Evolutionary conservation across 1,140 invertebrate species (phyloP).

Genomic region (Marisa cornuarietis): DNA sequence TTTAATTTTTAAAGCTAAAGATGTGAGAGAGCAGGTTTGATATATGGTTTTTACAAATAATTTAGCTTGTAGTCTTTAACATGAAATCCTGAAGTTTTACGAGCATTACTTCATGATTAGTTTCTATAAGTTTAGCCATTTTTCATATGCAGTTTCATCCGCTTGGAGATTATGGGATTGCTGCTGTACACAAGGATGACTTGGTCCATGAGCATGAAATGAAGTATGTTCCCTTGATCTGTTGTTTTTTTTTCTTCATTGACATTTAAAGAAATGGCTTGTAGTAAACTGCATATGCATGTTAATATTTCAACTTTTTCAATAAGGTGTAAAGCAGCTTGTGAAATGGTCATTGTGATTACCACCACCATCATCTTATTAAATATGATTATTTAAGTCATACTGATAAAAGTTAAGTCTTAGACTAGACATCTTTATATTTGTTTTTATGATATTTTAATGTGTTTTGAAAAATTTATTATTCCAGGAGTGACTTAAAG

Average conservation of each 20-base stretch:
- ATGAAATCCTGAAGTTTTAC: neutral
- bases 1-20: neutral
- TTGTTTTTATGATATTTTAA: neutral
- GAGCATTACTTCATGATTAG: neutral
- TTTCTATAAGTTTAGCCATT: conserved; percentile 4
- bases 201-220: conserved; percentile 49
- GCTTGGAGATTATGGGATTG: conserved; percentile 58
- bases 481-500: conserved; percentile 50
- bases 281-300: too few species aligned
- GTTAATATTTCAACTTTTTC: too few species aligned
- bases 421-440: neutral
- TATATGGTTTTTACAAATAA: neutral
- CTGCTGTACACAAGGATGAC: conserved; percentile 54
- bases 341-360: too few species aligned
- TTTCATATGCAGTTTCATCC: conserved; percentile 54
- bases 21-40: too few species aligned
- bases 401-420: neutral
- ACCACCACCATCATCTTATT: neutral
- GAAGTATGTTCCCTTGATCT: conserved; percentile 41
- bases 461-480: neutral
- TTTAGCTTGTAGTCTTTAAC: too few species aligned
- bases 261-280: too few species aligned
- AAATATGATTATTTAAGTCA: neutral
- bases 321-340: too few species aligned
- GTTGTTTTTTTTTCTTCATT: too few species aligned